These are phyloP conservation scores for Petaurus breviceps DNA, from an alignment of 2,113 vertebrate genomes.

Conservation along the genomic window DNA sequence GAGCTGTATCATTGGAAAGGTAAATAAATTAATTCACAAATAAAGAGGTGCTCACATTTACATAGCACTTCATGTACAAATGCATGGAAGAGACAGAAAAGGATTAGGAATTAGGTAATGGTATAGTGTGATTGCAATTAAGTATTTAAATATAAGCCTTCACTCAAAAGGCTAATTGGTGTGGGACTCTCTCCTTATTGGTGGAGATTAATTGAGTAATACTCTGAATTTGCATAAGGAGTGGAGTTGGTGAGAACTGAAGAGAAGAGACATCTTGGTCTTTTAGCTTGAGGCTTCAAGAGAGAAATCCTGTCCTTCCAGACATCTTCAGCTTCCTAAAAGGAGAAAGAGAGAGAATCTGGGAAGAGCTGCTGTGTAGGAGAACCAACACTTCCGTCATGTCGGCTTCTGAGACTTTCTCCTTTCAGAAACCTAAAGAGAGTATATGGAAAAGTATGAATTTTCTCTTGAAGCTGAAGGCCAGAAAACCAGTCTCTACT, in stretches of 20 bases:
- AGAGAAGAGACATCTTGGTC: background rate
- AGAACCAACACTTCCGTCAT: background rate
- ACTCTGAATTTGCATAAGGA: background rate
- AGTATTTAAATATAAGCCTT: background rate
- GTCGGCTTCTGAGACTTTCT: background rate
- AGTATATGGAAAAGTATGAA: background rate
- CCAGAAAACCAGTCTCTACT: background rate
- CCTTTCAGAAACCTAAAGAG: background rate
- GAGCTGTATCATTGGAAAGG: background rate
- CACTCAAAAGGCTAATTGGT: too few species aligned
- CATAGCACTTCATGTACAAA: background rate
- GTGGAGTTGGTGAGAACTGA: background rate
- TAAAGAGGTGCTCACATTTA: background rate
- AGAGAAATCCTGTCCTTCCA: background rate
- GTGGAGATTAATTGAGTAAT: too few species aligned
- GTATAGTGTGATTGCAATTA: background rate
- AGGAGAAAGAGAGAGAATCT: background rate
- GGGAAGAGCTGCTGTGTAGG: background rate
- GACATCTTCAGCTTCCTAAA: background rate
- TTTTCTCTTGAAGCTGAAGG: background rate
- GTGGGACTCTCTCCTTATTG: too few species aligned
- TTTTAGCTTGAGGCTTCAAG: background rate
- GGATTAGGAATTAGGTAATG: background rate
- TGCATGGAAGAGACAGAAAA: background rate
- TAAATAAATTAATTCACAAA: background rate